A percentile compares a stretch with the other conserved stretches of the same genome.
These are phyloP conservation scores for Plodia interpunctella DNA, from an alignment of 1,140 invertebrate genomes.

Conservation along the genomic window DNA sequence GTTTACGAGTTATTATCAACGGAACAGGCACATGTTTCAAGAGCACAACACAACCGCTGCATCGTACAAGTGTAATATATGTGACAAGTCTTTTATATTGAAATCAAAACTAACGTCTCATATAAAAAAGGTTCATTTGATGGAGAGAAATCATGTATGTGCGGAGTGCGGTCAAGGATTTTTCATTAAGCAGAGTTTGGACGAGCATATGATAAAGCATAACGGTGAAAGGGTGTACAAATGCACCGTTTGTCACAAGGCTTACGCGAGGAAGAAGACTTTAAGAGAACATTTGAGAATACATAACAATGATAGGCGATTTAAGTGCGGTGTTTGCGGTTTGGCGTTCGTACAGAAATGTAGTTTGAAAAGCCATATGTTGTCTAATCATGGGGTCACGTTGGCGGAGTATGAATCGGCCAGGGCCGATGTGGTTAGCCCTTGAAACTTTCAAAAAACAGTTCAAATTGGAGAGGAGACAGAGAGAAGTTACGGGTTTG, in stretches of 20 bases:
- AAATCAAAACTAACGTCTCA: constrained; percentile 58
- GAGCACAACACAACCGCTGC: constrained; percentile 47
- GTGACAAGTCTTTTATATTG: constrained; percentile 55
- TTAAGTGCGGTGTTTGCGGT: constrained; percentile 65
- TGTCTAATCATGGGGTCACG: constrained; percentile 59
- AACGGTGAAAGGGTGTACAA: constrained; percentile 53
- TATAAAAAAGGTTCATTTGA: constrained; percentile 61
- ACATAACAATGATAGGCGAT: constrained; percentile 63
- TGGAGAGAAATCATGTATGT: constrained; percentile 61
- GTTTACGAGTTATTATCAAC: constrained; percentile 58
- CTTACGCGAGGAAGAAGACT: constrained; percentile 74
- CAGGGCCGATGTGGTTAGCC: constrained; percentile 9
- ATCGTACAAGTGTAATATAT: constrained; percentile 60
- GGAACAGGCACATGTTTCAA: constrained; percentile 57
- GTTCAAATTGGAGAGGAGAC: no score
- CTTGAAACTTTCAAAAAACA: no score
- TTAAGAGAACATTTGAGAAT: constrained; percentile 74
- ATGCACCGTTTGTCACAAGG: constrained; percentile 68
- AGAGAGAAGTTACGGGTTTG: no score
- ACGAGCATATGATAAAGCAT: constrained; percentile 63
- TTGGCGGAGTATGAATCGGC: constrained; percentile 44
- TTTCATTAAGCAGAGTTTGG: constrained; percentile 53
- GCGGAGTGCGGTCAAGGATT: constrained; percentile 52
- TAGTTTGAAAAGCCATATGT: constrained; percentile 60
- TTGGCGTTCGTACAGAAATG: constrained; percentile 63